Evolutionary conservation across 2,797 vertebrate genomes (phyloP).

Genomic region (Chiroxiphia lanceolata): DNA sequence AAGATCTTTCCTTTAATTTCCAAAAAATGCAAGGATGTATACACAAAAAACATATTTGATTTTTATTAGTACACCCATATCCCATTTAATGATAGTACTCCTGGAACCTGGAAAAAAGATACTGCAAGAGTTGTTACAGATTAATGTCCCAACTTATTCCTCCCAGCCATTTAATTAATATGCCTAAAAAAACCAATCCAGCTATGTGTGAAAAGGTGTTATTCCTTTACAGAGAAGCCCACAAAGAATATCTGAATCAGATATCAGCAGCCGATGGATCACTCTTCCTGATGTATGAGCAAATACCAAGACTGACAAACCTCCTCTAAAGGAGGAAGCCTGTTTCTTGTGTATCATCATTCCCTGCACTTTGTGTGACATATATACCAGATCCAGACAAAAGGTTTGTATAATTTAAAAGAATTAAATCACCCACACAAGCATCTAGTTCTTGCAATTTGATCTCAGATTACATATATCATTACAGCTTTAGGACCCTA

Average conservation of each 20-base stretch:
- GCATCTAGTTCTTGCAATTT: not conserved
- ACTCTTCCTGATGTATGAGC: not conserved
- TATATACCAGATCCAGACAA: not conserved
- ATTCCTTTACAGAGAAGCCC: slow-evolving; percentile 48
- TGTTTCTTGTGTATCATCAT: not conserved
- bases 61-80: not conserved
- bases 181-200: not conserved
- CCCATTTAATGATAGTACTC: not conserved
- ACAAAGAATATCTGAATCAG: slow-evolving; percentile 1
- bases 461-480: not conserved
- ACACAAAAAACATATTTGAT: not conserved
- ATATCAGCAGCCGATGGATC: not conserved
- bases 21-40: not conserved
- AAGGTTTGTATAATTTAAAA: not conserved
- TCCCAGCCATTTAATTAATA: slow-evolving; percentile 37
- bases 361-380: not conserved
- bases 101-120: slow-evolving; percentile 42
- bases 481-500: not conserved
- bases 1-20: not conserved
- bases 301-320: not conserved
- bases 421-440: not conserved
- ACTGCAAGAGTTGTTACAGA: not conserved
- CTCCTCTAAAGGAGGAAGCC: not conserved
- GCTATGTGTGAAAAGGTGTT: not conserved
- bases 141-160: not conserved